phyloP scores from a whole-genome alignment of 2,113 vertebrate genomes.

The Poecilia latipinna region DNA sequence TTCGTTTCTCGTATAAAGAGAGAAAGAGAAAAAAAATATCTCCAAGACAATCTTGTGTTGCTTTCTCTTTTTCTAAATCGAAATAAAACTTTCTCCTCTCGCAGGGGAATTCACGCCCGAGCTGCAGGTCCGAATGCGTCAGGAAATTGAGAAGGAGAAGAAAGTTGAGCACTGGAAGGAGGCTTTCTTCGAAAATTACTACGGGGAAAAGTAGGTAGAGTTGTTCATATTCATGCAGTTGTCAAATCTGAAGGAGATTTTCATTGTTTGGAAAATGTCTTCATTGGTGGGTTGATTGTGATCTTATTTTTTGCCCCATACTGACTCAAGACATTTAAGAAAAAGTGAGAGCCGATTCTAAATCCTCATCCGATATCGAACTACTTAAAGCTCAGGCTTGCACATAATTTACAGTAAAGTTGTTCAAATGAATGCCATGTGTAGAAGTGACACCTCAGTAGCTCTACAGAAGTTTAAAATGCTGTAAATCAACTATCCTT shows the following conservation, averaged over 20 bases:
- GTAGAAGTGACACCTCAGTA: neutral
- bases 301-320: too few species aligned
- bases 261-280: neutral
- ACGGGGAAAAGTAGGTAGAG: slow-evolving; percentile 91
- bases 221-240: neutral
- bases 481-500: neutral
- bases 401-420: neutral
- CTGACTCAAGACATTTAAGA: neutral
- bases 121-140: slow-evolving; percentile 94
- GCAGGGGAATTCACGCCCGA: slow-evolving; percentile 97
- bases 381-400: neutral
- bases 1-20: slow-evolving; percentile 13
- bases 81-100: slow-evolving; percentile 2
- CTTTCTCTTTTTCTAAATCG: neutral
- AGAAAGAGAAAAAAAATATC: neutral
- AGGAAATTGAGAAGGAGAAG: slow-evolving; percentile 97
- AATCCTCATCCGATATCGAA: neutral
- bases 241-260: neutral
- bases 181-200: slow-evolving; percentile 94
- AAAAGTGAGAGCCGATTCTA: neutral
- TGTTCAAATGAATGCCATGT: neutral
- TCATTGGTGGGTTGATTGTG: neutral
- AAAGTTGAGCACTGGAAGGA: slow-evolving; percentile 98
- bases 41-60: slow-evolving; percentile 10
- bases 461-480: neutral